These are phyloP conservation scores for Sebastiscus tertius DNA, from an alignment of 2,797 vertebrate genomes.

Conservation along the genomic window DNA sequence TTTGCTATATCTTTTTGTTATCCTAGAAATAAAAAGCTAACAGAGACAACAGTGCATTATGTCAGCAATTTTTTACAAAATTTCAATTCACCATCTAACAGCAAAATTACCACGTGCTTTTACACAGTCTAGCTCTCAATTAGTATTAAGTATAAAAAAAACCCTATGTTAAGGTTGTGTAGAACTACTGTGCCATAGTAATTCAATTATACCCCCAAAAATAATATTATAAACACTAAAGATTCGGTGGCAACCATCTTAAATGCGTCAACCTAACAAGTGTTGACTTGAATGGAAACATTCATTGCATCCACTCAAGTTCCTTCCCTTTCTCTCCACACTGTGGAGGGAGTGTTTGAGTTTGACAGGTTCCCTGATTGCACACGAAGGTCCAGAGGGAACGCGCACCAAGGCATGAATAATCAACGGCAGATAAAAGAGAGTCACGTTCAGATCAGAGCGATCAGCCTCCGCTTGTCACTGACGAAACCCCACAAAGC, in stretches of 20 bases:
- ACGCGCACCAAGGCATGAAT: slow-evolving; percentile 15
- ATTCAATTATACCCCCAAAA: not conserved
- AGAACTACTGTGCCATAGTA: not conserved
- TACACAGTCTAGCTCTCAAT: not conserved
- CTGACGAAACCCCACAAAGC: not conserved
- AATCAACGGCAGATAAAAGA: slow-evolving; percentile 46
- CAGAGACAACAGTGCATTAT: not conserved
- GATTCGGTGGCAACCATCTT: not conserved
- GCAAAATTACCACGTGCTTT: not conserved
- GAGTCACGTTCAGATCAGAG: slow-evolving; percentile 15
- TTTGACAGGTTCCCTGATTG: slow-evolving; percentile 27
- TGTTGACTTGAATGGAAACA: not conserved
- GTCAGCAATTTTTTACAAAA: no score
- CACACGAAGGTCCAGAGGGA: slow-evolving; percentile 9
- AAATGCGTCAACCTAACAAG: not conserved
- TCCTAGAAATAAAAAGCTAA: not conserved
- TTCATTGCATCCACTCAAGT: not conserved
- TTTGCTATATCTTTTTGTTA: not conserved
- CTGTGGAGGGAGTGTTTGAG: not conserved
- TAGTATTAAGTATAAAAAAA: not conserved
- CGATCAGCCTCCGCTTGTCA: not conserved
- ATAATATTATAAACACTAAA: not conserved
- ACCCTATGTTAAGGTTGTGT: not conserved
- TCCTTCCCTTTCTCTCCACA: not conserved
- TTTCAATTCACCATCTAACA: not conserved